Base-by-base conservation (phyloP, 2,888 invertebrate genomes). In the Sialis lutaria region DNA sequence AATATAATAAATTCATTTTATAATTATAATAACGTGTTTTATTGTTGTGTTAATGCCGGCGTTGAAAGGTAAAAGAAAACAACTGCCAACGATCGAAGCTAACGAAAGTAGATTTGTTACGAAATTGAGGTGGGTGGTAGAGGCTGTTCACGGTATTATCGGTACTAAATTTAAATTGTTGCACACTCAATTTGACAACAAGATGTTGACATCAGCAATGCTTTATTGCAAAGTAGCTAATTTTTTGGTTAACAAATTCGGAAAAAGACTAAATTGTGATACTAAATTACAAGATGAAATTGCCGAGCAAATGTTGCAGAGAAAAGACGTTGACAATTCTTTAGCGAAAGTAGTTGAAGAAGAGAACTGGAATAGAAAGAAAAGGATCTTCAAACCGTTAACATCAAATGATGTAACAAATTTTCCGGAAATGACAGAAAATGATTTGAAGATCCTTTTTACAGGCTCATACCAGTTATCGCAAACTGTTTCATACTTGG, bases 1-100 rank as follows among this genome's bases (percentile, higher is more conserved):
- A 2, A 22, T 2, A 22, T 22, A 22, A 22, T 22, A 22, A 22
- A 22, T 22, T 22, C 22, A 22, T 22, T 22, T 22, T 4, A 22
- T 22, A 22, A 4, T 22, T 22, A 22, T 4, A 22, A 22, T 22
- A n/a, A n/a, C n/a, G 22, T 22, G 22, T 22, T 22, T 22, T 22
- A 52, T 44, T 48, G 32, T 34, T 43, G 52, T 55, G 12, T 43
- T 57, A 10, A 58, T 55, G 55, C 54, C 54, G 30, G 55, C 54
- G 13, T 49, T 55, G 4, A 58, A 56, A 52, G 56, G 56, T 1
- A 54, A 55, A 42, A 44, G 52, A 35, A 48, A 47, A 30, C 55
- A 55, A 10, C 44, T 57, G 37, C 48, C 22, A 22, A 22, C 22
- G 22, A 22, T 22, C 33, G 55, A 55, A 42, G 51, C 53, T 5